phyloP scores from a whole-genome alignment of 2,113 vertebrate species.

The Cygnus buccinator region DNA sequence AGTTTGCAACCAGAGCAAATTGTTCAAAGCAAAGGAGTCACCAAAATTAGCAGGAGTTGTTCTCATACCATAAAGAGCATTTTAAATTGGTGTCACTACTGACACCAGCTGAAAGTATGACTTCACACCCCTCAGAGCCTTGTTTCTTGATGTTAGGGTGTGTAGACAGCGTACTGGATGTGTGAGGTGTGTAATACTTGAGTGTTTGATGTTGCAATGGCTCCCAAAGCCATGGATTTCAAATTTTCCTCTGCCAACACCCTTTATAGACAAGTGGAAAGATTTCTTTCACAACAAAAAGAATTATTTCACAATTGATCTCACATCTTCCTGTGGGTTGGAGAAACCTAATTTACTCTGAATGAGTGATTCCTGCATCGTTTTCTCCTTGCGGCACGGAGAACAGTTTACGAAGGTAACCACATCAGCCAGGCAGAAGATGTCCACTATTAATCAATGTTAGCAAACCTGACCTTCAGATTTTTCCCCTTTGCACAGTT shows the following conservation, averaged over 20 bases:
- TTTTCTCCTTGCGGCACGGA: not conserved
- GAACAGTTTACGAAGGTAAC: not conserved
- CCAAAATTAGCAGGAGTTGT: not conserved
- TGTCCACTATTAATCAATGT: not conserved
- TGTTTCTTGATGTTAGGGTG: not conserved
- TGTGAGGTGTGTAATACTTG: not conserved
- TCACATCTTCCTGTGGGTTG: not conserved
- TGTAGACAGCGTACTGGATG: not conserved
- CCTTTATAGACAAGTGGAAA: not conserved
- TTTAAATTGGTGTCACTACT: not conserved
- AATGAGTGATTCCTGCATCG: not conserved
- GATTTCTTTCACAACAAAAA: not conserved
- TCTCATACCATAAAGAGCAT: not conserved
- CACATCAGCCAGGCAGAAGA: not conserved
- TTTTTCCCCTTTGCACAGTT: not conserved
- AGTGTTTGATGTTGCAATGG: not conserved
- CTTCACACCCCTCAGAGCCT: not conserved
- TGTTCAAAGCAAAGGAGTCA: not conserved
- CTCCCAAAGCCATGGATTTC: not conserved
- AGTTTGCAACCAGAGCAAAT: not conserved
- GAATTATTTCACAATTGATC: not conserved
- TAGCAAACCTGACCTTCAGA: not conserved
- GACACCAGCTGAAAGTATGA: not conserved
- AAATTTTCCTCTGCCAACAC: not conserved
- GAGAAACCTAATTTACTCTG: not conserved